Percentiles rank a stretch among this genome's conserved stretches.
phyloP scores from a whole-genome alignment of 2,113 vertebrate species.

The Lepus europaeus region DNA sequence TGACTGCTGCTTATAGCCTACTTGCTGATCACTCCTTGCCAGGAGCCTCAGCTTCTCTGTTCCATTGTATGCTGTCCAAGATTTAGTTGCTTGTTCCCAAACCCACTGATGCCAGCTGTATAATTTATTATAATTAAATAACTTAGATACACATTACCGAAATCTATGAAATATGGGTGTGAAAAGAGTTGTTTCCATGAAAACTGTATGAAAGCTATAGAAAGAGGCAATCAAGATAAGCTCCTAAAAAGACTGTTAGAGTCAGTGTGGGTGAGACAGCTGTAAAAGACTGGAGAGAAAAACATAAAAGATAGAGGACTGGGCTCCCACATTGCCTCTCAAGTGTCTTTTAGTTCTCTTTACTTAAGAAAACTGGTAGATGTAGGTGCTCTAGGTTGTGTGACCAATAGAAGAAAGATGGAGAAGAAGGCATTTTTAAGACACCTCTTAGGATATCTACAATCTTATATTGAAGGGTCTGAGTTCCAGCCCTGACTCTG shows the following conservation, averaged over 20 bases:
- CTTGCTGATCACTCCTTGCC: too few relatives aligned
- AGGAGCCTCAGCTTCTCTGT: neutral
- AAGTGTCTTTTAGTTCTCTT: neutral
- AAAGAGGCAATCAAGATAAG: neutral
- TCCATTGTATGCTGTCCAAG: neutral
- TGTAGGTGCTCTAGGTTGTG: neutral
- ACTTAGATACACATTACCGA: neutral
- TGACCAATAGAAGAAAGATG: neutral
- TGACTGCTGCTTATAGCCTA: neutral
- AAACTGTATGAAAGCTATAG: neutral
- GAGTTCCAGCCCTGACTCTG: too few relatives aligned
- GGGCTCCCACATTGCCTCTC: neutral
- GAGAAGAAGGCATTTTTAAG: too few relatives aligned
- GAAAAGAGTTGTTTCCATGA: neutral
- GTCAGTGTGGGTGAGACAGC: neutral
- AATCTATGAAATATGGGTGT: neutral
- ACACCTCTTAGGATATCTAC: too few relatives aligned
- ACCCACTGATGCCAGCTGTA: neutral
- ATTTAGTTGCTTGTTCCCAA: slow-evolving; percentile 18
- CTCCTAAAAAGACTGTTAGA: neutral
- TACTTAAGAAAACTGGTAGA: neutral
- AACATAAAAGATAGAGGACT: neutral
- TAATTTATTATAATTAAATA: slow-evolving; percentile 43
- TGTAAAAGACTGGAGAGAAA: neutral
- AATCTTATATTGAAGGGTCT: too few relatives aligned